These are phyloP conservation scores for Emydocephalus ijimae DNA, from an alignment of 2,113 vertebrate species.

Conservation along the genomic window DNA sequence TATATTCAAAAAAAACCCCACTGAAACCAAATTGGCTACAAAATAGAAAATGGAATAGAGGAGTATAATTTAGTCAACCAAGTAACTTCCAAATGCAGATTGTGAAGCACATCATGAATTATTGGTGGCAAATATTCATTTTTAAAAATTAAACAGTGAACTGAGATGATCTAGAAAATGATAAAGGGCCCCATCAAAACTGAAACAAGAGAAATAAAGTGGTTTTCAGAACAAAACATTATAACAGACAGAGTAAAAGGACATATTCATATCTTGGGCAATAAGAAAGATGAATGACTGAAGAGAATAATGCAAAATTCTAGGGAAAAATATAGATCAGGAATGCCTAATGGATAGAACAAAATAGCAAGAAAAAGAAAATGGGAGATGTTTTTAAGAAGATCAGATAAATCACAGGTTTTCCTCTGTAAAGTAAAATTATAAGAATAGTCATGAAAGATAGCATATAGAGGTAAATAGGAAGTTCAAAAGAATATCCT, in stretches of 20 bases:
- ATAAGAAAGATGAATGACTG: not conserved
- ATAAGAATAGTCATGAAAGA: not conserved
- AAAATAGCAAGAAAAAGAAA: not conserved
- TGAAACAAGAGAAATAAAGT: not conserved
- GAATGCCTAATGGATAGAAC: not conserved
- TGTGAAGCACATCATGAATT: not conserved
- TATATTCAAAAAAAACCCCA: not conserved
- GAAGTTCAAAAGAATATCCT: not conserved
- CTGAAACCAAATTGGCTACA: not conserved
- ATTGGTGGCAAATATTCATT: not conserved
- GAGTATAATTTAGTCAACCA: not conserved
- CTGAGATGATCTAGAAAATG: not conserved
- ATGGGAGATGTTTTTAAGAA: not conserved
- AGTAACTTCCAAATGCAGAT: not conserved
- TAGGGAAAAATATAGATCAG: not conserved
- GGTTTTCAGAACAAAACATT: not conserved
- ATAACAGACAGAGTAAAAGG: not conserved
- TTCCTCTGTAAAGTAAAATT: not conserved
- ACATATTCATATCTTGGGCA: not conserved
- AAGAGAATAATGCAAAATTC: not conserved
- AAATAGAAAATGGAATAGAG: not conserved
- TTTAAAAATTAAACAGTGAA: not conserved
- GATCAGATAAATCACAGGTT: not conserved
- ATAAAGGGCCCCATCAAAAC: not conserved
- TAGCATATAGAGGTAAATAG: not conserved